Evolutionary conservation across 2,113 vertebrate genomes (phyloP), one percentile per base, ranked within the genome.

Genomic region (Loxodonta africana): DNA sequence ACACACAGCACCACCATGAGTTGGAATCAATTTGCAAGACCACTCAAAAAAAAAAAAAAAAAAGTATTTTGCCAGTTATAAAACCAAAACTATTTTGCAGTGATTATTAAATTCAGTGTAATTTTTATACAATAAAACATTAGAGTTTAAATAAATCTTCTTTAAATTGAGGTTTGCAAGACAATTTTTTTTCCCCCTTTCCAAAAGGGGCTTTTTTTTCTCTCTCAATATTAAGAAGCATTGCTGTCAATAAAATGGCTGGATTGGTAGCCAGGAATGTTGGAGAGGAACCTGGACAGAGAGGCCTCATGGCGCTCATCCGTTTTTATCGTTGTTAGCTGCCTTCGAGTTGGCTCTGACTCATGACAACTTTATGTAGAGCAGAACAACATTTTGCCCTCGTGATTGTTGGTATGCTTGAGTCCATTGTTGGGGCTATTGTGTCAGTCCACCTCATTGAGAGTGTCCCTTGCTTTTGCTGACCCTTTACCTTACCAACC

Each of bases 21-120:
- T 62, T 6, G 21, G 18, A 62, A 23, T 62, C 60, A 20, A 83
- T 89, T 62, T 44, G 26, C 11, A 88, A 96, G 18, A 62, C 28
- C 23, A 20, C 25, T 48, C 3, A 44, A 81, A 28, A 15, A 44
- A 62, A 14, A 71, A 62, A 62, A 91, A 37, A 37, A 37, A 37
- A 37, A 37, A 37, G 37, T 60, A 33, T n/a, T 53, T 95, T 87
- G 80, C 37, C n/a, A 88, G 53, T 69, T 81, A 88, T 63, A 87
- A 90, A 89, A 87, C 88, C 33, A 96, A 90, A 93, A 83, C 21
- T 74, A 90, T 20, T 85, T 94, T 91, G 21, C 26, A 26, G 1
- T 30, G 44, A 8, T 51, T 84, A 33, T 46, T 85, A n/a, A 91
- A 73, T 60, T 6, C 69, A 90, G 69, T 33, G 4, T 3, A 82